A percentile compares a stretch with the other conserved stretches of the same genome.
Conservation (phyloP, 2,113 vertebrate species). For the Podocnemis expansa region DNA sequence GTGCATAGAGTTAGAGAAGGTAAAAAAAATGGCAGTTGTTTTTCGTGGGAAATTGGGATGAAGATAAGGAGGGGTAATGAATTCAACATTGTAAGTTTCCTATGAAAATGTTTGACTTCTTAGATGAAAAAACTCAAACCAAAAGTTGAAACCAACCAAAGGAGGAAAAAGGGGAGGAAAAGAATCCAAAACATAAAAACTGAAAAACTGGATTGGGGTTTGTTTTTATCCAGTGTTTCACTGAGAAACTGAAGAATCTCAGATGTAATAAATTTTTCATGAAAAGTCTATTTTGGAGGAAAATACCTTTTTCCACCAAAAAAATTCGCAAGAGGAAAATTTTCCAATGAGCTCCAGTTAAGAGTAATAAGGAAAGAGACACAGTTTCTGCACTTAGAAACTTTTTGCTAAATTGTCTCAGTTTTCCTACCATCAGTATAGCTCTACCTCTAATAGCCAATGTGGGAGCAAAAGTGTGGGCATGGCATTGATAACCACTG, state of each 20-base stretch:
- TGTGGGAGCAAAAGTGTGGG: neutral
- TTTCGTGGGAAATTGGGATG: accelerated
- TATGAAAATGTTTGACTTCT: neutral
- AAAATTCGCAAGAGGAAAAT: neutral
- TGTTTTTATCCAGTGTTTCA: neutral
- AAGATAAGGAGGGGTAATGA: neutral
- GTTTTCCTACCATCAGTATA: neutral
- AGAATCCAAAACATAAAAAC: neutral
- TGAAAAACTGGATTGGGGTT: neutral
- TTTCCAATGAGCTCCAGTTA: neutral
- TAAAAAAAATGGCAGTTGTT: neutral
- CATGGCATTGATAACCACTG: neutral
- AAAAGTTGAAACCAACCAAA: neutral
- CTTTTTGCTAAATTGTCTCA: neutral
- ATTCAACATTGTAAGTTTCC: neutral
- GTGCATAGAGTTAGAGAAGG: neutral
- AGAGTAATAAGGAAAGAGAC: neutral
- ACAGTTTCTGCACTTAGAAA: neutral
- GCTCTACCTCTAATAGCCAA: neutral
- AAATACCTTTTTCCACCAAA: neutral
- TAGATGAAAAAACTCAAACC: neutral
- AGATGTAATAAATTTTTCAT: neutral
- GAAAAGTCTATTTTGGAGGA: neutral
- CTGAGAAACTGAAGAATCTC: neutral
- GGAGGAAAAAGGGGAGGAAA: neutral